phyloP scores from a whole-genome alignment of 2,113 vertebrate genomes.

The Merops nubicus region DNA sequence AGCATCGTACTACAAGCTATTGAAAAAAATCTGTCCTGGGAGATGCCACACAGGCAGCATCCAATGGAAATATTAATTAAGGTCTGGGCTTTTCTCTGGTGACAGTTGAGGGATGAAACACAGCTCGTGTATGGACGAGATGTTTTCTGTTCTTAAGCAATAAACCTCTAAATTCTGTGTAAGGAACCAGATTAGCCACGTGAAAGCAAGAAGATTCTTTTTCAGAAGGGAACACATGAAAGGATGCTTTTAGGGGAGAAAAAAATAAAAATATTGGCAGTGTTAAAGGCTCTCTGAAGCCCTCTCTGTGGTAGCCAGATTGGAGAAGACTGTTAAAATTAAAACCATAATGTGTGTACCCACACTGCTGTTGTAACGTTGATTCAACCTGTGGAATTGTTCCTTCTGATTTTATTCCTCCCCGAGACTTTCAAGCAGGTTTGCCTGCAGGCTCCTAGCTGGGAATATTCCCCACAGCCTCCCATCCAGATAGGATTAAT shows the following conservation, averaged over 20 bases:
- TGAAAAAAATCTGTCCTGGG: neutral
- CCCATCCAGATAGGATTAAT: neutral
- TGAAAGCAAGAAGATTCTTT: neutral
- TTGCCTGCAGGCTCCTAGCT: neutral
- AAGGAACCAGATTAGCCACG: neutral
- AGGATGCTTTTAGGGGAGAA: neutral
- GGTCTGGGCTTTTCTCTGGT: too few relatives aligned
- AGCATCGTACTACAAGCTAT: neutral
- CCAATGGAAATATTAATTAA: neutral
- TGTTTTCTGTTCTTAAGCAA: neutral
- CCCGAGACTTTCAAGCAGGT: neutral
- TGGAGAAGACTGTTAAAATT: neutral
- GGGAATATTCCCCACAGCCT: neutral
- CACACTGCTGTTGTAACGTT: neutral
- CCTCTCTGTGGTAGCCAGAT: neutral
- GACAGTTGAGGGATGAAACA: neutral
- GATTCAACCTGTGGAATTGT: neutral
- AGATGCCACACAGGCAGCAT: neutral
- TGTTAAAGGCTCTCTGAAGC: neutral
- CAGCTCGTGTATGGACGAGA: neutral
- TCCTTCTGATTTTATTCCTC: neutral
- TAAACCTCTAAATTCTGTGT: neutral
- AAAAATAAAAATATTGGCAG: neutral
- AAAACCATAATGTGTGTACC: neutral
- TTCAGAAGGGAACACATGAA: neutral